Base-by-base conservation (phyloP, 1,140 invertebrate species). In the Subanguina moxae region DNA sequence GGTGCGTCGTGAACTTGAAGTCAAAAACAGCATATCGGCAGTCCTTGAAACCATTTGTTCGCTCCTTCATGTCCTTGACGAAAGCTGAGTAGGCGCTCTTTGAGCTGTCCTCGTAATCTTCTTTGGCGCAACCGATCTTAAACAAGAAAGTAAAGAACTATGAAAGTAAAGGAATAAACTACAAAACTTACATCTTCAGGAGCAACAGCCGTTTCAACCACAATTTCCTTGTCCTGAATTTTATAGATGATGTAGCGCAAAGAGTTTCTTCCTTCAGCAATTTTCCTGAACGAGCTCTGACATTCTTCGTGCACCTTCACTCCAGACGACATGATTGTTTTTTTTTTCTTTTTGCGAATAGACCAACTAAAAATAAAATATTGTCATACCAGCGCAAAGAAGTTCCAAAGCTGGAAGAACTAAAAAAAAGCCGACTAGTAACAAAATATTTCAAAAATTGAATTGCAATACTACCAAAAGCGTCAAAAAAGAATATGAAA, bases 1-100 rank as follows among this genome's bases (percentile, higher is more conserved):
- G 80, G 25, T 67, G 75, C 27, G 76, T 77, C 13, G 76, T 78
- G 65, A 82, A 82, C 46, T 82, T 82, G 75, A 82, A 82, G 62
- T 82, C 80, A 68, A 82, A 82, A 19, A 82, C 80, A 21, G 80
- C 80, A 57, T 82, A 82, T 30, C 80, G 81, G 62, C 80, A 82
- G 63, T 82, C 80, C 28, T 66, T 59, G 61, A 80, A 82, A 11
- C 67, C 73, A 15, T 78, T 75, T 28, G 80, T 82, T 11, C 70
- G 66, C 9, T 73, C 78, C 57, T 83, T 82, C 32, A 82, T 45
- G 63, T 82, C 80, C 9, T 74, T 70, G 32, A 83, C 73, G 59
- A 82, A 82, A 28, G 64, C 48, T n/a, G 83, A 82, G 63, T 82
- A 82, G 11, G 81, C 79, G 17, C 68, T 68, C 67, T 82, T 82